These are phyloP conservation scores for Germaria angustata DNA, from an alignment of 2,888 invertebrate species.

Conservation along the genomic window DNA sequence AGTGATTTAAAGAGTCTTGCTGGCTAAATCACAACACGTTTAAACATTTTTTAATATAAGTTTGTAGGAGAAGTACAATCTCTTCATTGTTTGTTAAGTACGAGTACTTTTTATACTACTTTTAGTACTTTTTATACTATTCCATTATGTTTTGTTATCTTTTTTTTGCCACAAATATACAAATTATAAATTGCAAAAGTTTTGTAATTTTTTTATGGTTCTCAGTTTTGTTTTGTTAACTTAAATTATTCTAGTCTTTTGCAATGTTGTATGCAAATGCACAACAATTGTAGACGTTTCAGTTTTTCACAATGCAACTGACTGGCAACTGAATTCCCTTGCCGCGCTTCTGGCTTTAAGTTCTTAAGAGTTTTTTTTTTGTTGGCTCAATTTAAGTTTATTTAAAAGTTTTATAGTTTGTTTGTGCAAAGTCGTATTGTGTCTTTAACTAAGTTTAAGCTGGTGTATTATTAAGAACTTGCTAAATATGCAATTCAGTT, in stretches of 20 bases:
- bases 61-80: neutral
- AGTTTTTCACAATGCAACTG: neutral
- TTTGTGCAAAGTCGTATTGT: slow-evolving; percentile 12
- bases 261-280: slow-evolving; percentile 4
- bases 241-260: neutral
- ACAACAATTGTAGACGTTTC: neutral
- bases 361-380: slow-evolving; percentile 25
- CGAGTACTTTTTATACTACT: too few species aligned
- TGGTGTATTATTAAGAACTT: slow-evolving; percentile 22
- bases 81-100: neutral
- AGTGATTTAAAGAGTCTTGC: slow-evolving; percentile 33
- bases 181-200: slow-evolving; percentile 20
- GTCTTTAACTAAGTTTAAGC: neutral
- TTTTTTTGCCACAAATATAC: neutral
- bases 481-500: neutral
- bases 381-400: slow-evolving; percentile 45
- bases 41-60: neutral
- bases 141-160: neutral
- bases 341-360: neutral
- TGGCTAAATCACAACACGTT: slow-evolving; percentile 13
- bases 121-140: neutral
- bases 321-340: neutral
- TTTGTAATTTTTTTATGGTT: slow-evolving; percentile 14
- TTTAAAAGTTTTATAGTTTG: slow-evolving; percentile 32
- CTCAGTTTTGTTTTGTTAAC: neutral